These are phyloP conservation scores for Accipiter virgatus DNA, from an alignment of 2,113 vertebrate species.

Conservation along the genomic window DNA sequence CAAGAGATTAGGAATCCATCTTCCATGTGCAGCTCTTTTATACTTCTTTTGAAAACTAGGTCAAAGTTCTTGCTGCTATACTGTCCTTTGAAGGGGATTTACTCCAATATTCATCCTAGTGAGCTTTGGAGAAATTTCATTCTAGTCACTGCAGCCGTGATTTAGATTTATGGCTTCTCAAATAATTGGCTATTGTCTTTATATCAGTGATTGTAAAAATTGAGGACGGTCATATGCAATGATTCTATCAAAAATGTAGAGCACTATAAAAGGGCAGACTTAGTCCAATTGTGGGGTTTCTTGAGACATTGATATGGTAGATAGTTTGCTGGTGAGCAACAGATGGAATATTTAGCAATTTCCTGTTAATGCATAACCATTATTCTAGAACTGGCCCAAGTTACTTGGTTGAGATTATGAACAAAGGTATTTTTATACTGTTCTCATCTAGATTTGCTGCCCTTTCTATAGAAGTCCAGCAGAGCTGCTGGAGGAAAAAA, in stretches of 20 bases:
- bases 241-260: not conserved
- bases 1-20: not conserved
- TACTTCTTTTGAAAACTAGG: not conserved
- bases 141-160: not conserved
- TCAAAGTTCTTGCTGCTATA: not conserved
- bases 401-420: not conserved
- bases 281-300: not conserved
- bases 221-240: not conserved
- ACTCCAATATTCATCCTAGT: not conserved
- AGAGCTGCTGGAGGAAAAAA: not conserved
- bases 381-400: not conserved
- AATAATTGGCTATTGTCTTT: not conserved
- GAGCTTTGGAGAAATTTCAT: not conserved
- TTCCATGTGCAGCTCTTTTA: not conserved
- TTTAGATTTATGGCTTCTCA: not conserved
- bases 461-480: not conserved
- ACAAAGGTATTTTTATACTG: not conserved
- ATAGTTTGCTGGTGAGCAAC: not conserved
- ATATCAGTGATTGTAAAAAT: not conserved
- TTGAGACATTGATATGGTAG: not conserved
- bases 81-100: not conserved
- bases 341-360: not conserved
- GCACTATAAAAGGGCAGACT: not conserved
- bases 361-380: not conserved
- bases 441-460: not conserved